Conservation (phyloP, 1,140 invertebrate species). For the Ectropis grisescens region DNA sequence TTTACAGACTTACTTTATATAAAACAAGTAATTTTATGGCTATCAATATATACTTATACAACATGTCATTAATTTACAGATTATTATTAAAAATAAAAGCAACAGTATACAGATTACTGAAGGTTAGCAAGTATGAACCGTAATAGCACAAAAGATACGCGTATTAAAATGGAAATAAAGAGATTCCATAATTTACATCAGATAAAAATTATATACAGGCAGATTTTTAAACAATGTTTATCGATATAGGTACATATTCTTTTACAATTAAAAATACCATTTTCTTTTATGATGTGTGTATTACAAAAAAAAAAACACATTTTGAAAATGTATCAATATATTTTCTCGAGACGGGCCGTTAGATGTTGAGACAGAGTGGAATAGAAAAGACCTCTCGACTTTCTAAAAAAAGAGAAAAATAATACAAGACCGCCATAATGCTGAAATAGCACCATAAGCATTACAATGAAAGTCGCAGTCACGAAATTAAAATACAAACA, state of each 20-base stretch:
- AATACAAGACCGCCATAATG: too few species aligned
- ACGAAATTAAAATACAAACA: slow-evolving; percentile 28
- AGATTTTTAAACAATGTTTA: slow-evolving; percentile 36
- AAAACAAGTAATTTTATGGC: slow-evolving; percentile 68
- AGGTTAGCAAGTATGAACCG: slow-evolving; percentile 41
- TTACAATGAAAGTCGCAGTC: too few species aligned
- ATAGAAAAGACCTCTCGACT: too few species aligned
- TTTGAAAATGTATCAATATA: too few species aligned
- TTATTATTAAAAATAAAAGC: slow-evolving; percentile 61
- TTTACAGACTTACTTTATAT: slow-evolving; percentile 68
- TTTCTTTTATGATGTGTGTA: slow-evolving; percentile 1
- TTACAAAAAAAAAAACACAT: too few species aligned
- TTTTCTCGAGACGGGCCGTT: too few species aligned
- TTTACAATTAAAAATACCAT: too few species aligned
- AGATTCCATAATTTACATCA: slow-evolving; percentile 63
- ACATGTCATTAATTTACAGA: slow-evolving; percentile 65
- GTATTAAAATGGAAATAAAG: slow-evolving; percentile 49
- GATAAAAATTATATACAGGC: slow-evolving; percentile 56
- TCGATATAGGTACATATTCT: slow-evolving; percentile 26
- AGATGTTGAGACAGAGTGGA: too few species aligned
- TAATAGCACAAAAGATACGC: slow-evolving; percentile 45
- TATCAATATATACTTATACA: slow-evolving; percentile 66
- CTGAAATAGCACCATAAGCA: too few species aligned
- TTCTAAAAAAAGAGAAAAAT: too few species aligned
- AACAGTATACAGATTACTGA: slow-evolving; percentile 55